Evolutionary conservation across 2,888 invertebrate species (phyloP).

Genomic region (Conchocele bisecta): DNA sequence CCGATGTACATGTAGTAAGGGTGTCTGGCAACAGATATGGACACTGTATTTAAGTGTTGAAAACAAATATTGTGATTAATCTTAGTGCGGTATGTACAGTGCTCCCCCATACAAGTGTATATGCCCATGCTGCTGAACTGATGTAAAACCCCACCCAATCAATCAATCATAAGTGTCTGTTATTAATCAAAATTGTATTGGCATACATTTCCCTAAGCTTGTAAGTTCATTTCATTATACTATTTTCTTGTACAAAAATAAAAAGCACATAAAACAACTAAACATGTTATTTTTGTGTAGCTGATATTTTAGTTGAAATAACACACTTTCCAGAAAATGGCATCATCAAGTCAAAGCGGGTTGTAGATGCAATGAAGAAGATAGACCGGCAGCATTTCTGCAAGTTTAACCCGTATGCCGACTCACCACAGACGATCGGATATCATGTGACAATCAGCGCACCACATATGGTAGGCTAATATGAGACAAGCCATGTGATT

Average conservation of each 20-base stretch:
- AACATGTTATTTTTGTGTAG: background rate
- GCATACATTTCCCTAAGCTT: background rate
- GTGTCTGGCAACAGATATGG: no score
- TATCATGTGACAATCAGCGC: slow-evolving; percentile 88
- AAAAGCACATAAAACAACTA: background rate
- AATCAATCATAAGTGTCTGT: background rate
- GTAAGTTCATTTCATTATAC: background rate
- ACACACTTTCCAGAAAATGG: slow-evolving; percentile 80
- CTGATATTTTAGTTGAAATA: no score
- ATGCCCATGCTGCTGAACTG: no score
- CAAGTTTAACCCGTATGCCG: slow-evolving; percentile 78
- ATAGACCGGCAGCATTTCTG: slow-evolving; percentile 81
- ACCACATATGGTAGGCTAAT: slow-evolving; percentile 81
- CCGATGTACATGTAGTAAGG: no score
- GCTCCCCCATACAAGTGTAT: no score
- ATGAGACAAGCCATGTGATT: no score
- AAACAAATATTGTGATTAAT: no score
- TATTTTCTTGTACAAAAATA: no score
- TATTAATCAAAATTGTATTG: background rate
- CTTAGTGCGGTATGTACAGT: no score
- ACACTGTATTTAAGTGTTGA: no score
- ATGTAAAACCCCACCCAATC: no score
- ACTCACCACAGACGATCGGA: slow-evolving; percentile 89
- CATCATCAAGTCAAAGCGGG: slow-evolving; percentile 77
- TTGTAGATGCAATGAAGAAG: slow-evolving; percentile 79